Conservation (phyloP, 2,797 vertebrate species). For the Danio tinwini region DNA sequence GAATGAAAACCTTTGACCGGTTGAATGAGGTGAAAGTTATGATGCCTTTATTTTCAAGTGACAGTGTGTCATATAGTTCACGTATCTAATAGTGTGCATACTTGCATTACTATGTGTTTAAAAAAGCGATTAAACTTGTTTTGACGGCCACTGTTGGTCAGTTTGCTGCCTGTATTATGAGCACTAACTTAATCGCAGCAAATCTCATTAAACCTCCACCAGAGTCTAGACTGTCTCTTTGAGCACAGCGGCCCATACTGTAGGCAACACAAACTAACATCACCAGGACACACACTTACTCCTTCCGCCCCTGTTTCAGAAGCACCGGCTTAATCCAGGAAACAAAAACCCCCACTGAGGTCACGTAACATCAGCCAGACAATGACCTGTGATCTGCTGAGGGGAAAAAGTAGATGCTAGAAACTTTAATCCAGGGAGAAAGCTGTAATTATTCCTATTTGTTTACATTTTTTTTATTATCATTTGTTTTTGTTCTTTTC, state of each 20-base stretch:
- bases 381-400: constrained; percentile 51
- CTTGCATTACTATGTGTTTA: background rate
- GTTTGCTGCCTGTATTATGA: constrained; percentile 67
- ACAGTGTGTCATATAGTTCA: background rate
- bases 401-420: constrained; percentile 45
- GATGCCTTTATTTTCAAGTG: constrained; percentile 11
- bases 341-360: constrained; percentile 43
- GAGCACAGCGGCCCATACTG: constrained; percentile 53
- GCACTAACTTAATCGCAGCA: constrained; percentile 77
- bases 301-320: constrained; percentile 26
- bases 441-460: constrained; percentile 57
- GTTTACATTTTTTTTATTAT: constrained; percentile 48
- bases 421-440: constrained; percentile 60
- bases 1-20: no score
- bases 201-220: constrained; percentile 86
- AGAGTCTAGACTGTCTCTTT: constrained; percentile 81
- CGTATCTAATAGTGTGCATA: background rate
- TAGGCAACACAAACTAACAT: constrained; percentile 56
- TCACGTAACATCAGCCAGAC: constrained; percentile 49
- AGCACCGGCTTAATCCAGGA: constrained; percentile 57
- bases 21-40: background rate
- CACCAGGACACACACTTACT: constrained; percentile 23
- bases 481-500: background rate
- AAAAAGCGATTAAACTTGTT: constrained; percentile 24
- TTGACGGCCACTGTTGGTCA: constrained; percentile 30